Conservation (phyloP, 2,888 invertebrate genomes). For the Cepaea hortensis region DNA sequence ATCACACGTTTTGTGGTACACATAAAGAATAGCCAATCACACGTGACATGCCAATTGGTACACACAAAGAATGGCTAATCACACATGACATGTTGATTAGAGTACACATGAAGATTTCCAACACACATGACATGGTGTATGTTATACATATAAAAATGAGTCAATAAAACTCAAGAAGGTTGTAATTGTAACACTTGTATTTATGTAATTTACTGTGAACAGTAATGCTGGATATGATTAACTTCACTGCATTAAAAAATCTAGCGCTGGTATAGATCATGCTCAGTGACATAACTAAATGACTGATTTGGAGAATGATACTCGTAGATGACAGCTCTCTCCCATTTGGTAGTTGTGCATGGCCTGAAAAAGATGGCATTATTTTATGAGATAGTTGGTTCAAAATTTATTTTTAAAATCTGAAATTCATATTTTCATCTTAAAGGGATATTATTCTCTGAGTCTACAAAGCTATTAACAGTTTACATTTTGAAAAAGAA, state of each 20-base stretch:
- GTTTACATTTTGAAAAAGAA: no score
- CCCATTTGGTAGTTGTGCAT: conserved; percentile 99
- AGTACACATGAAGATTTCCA: no score
- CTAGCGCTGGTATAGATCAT: neutral
- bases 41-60: no score
- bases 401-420: neutral
- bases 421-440: neutral
- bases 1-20: no score
- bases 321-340: conserved; percentile 98
- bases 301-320: conserved; percentile 93
- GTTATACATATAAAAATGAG: no score
- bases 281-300: conserved; percentile 60
- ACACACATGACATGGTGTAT: no score
- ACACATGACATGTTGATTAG: no score
- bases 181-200: no score
- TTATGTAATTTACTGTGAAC: neutral
- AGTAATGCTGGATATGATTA: conserved; percentile 22
- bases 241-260: conserved; percentile 7
- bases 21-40: no score
- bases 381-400: neutral
- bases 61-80: no score
- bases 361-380: conserved; percentile 80
- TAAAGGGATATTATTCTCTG: neutral
- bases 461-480: neutral
- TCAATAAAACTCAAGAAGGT: no score